Base-by-base conservation (phyloP, 2,113 vertebrate species). In the Oncorhynchus nerka region DNA sequence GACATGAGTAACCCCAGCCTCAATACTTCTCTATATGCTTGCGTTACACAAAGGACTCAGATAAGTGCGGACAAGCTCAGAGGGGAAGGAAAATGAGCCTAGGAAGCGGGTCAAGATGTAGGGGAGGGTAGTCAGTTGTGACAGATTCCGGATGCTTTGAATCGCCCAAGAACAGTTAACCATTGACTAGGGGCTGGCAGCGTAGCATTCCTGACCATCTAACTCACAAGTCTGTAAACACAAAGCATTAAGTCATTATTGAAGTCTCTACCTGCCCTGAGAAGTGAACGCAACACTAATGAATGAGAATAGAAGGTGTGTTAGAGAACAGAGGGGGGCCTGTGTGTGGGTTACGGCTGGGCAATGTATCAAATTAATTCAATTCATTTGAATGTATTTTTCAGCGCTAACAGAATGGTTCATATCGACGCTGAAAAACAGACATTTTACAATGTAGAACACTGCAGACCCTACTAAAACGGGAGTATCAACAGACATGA, bases 41-140 rank as follows among this genome's bases (percentile, higher is more conserved):
- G 86, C 78, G 85, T 93, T 92, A 86, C 91, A 92, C 89, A 92
- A 91, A 91, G 84, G 80, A 82, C 80, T 76, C 66, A 85, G 91
- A 93, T 90, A 89, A 91, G 84, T 85, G 71, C 78, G 75, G 84
- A 86, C 81, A 88, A 81, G 80, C 73, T 51, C 75, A 80, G 26
- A 76, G 67, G 75, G 75, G 51, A 73, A 74, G 8, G 57, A 82
- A 65, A 75, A 83, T 80, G 71, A 67, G 84, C 3, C 5, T 22
- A 9, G 16, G 59, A 22, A 62, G n/a, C 74, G 69, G 85, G 88
- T 85, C 80, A 77, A 67, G 81, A 86, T 77, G 73, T 73, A 61
- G 86, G 34, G 70, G 70, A 82, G 84, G 49, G 82, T 79, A 76
- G 84, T 87, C 84, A 83, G 71, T 89, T 80, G 85, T 75, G 20